Conservation (phyloP, 2,888 invertebrate genomes). For the Troides aeacus region DNA sequence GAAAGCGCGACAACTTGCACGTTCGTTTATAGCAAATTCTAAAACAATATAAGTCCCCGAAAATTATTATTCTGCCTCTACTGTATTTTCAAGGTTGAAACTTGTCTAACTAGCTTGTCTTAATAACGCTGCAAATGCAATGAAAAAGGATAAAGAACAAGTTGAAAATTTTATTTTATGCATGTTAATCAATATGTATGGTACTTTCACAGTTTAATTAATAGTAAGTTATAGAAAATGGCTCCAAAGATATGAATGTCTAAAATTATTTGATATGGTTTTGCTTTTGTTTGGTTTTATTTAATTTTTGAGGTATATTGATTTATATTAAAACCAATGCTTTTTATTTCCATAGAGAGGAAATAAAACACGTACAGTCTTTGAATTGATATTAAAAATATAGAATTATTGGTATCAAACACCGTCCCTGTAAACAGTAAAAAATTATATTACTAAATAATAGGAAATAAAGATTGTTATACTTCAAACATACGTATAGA, state of each 20-base stretch:
- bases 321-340: neutral
- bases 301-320: neutral
- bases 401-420: too few species aligned
- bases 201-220: constrained; percentile 14
- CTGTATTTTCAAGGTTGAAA: constrained; percentile 11
- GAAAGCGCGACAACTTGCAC: constrained; percentile 11
- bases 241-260: constrained; percentile 9
- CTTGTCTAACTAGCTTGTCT: constrained; percentile 9
- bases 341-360: neutral
- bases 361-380: too few species aligned
- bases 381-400: too few species aligned
- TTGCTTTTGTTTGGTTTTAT: too few species aligned
- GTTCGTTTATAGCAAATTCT: neutral
- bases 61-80: constrained; percentile 13
- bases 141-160: constrained; percentile 20
- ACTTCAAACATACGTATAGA: too few species aligned
- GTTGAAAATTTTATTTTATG: constrained; percentile 17
- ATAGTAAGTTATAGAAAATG: constrained; percentile 2
- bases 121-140: constrained; percentile 24
- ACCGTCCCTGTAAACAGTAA: too few species aligned
- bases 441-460: too few species aligned
- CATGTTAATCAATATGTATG: constrained; percentile 17
- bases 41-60: neutral
- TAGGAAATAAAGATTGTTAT: too few species aligned
- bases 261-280: neutral